Conservation (phyloP, 35 echinoderm and acorn worm genomes). For the Ophioderma brevispina region DNA sequence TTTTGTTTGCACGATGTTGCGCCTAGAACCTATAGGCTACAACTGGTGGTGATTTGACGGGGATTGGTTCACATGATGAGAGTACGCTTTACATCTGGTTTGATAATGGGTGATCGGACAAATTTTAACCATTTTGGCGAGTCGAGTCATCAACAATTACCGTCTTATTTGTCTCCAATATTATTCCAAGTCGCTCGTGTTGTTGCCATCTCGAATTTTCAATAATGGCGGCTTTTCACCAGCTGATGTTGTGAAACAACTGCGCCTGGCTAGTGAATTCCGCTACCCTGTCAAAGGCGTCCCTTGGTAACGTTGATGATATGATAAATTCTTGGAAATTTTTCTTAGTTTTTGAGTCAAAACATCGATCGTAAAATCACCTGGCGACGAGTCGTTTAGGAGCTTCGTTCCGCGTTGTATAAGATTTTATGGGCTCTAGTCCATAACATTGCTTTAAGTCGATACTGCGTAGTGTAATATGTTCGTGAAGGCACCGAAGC, state of each 20-base stretch:
- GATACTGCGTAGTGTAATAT: background rate
- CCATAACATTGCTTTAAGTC: background rate
- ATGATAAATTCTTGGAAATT: background rate
- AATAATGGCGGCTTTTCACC: background rate
- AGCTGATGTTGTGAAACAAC: background rate
- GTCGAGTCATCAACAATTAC: background rate
- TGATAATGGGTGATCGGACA: background rate
- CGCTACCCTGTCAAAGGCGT: background rate
- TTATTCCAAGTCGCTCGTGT: background rate
- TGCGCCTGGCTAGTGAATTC: background rate
- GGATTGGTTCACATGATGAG: too few relatives aligned
- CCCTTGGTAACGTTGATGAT: background rate
- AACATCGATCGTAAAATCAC: background rate
- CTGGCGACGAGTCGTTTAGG: background rate
- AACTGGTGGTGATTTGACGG: too few relatives aligned
- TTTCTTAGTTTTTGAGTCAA: background rate
- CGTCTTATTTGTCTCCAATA: background rate
- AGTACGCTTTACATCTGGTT: background rate
- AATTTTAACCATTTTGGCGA: background rate
- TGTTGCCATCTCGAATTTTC: background rate
- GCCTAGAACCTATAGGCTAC: too few relatives aligned
- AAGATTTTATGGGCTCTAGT: conserved; percentile 4
- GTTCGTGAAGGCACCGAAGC: background rate
- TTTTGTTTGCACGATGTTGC: too few relatives aligned
- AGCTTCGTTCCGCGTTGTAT: background rate